phyloP scores from a whole-genome alignment of 2,888 invertebrate species.

The Ctenicera cuprea region DNA sequence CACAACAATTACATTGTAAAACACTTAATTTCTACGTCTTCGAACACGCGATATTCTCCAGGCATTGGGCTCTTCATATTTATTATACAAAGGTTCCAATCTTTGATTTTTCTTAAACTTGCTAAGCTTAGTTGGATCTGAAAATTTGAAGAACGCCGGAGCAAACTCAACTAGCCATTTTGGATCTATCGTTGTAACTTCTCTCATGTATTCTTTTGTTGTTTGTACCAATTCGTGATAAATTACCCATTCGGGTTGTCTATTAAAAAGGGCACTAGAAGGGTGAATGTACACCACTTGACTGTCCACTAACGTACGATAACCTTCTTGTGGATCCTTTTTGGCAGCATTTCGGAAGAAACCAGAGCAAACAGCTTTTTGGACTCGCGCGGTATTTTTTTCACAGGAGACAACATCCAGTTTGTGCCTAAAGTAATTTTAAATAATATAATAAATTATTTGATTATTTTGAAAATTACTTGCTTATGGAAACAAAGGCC shows the following conservation, averaged over 20 bases:
- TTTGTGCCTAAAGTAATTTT: constrained; percentile 81
- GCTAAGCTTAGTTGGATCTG: constrained; percentile 98
- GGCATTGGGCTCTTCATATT: constrained; percentile 99
- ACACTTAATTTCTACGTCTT: constrained; percentile 86
- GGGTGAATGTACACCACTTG: constrained; percentile 99
- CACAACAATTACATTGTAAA: not conserved
- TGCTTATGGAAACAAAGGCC: constrained; percentile 31
- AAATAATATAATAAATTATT: constrained; percentile 29
- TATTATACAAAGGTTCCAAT: constrained; percentile 97
- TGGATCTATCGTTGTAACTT: constrained; percentile 97
- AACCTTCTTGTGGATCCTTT: constrained; percentile 99
- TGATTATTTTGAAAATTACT: not conserved
- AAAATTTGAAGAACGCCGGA: constrained; percentile 99
- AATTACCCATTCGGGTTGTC: constrained; percentile 99
- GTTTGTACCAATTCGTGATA: constrained; percentile 99
- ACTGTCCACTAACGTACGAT: constrained; percentile 97
- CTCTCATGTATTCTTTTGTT: constrained; percentile 99
- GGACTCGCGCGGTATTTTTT: constrained; percentile 95
- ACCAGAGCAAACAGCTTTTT: constrained; percentile 98
- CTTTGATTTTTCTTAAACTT: constrained; percentile 99
- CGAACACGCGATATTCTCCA: constrained; percentile 98
- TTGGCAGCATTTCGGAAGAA: constrained; percentile 99
- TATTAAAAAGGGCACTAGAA: constrained; percentile 96
- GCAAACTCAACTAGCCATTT: constrained; percentile 99
- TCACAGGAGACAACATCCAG: constrained; percentile 97